Conservation (phyloP, 2,888 invertebrate species). For the Nineta flava region DNA sequence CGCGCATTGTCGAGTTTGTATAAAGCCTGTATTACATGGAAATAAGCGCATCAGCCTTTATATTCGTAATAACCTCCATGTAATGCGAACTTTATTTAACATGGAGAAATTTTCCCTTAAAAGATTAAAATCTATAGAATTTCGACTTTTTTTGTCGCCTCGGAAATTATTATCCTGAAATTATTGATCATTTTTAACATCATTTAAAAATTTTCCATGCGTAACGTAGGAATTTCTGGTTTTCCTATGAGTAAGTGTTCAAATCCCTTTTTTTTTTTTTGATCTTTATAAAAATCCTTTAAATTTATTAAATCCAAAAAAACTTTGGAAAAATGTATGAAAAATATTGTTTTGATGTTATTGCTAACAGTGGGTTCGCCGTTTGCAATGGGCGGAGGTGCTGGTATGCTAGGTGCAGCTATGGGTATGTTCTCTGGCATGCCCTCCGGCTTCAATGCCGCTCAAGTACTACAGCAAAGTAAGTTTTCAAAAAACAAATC, state of each 20-base stretch:
- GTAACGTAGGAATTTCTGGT: not conserved
- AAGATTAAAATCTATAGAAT: too few relatives aligned
- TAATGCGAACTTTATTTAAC: too few relatives aligned
- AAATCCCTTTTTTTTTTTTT: not conserved
- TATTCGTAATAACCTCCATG: too few relatives aligned
- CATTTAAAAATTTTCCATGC: constrained; percentile 7
- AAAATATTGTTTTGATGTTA: too few relatives aligned
- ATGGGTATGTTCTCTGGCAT: constrained; percentile 27
- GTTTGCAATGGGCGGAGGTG: constrained; percentile 17
- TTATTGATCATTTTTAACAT: constrained; percentile 2
- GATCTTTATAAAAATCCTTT: not conserved
- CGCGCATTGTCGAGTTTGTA: too few relatives aligned
- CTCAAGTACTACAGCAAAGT: constrained; percentile 75
- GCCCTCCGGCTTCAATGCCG: constrained; percentile 47
- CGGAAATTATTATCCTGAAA: too few relatives aligned
- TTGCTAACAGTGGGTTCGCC: constrained; percentile 19
- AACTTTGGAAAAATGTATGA: too few relatives aligned
- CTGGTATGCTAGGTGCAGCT: constrained; percentile 29
- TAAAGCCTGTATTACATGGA: too few relatives aligned
- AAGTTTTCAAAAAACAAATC: constrained; percentile 30
- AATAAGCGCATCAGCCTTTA: too few relatives aligned
- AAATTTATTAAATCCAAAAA: too few relatives aligned
- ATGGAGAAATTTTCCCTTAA: too few relatives aligned
- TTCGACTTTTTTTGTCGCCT: too few relatives aligned
- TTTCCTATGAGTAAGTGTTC: constrained; percentile 7